These are phyloP conservation scores for Camponotus vicinus DNA, from an alignment of 1,140 invertebrate genomes.

Conservation along the genomic window DNA sequence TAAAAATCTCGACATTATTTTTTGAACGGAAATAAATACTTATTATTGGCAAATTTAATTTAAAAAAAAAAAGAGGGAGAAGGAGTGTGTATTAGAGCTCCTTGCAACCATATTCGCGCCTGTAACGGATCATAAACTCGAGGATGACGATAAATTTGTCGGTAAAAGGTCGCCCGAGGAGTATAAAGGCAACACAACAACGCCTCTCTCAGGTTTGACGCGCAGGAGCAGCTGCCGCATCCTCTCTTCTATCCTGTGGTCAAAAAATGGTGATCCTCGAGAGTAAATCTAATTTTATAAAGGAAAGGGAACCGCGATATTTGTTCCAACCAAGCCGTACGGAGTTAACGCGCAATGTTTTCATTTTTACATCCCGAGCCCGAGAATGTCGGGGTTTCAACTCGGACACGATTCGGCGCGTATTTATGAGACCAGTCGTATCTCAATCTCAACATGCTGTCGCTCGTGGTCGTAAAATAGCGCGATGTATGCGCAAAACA, in stretches of 20 bases:
- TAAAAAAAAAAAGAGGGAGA: neutral
- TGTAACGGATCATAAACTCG: conserved; percentile 62
- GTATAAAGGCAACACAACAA: conserved; percentile 64
- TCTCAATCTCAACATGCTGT: conserved; percentile 42
- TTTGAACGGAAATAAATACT: neutral
- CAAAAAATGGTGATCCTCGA: conserved; percentile 40
- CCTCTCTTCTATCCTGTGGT: conserved; percentile 45
- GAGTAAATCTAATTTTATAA: conserved; percentile 66
- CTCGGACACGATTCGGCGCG: conserved; percentile 6
- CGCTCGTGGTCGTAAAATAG: conserved; percentile 36
- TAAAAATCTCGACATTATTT: neutral
- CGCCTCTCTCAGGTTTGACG: conserved; percentile 39
- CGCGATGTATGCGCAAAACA: conserved; percentile 41
- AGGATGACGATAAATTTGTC: conserved; percentile 61
- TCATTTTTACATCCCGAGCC: conserved; percentile 3
- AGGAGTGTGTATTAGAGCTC: neutral
- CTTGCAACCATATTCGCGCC: conserved; percentile 32
- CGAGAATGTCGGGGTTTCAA: neutral
- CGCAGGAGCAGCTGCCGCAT: conserved; percentile 65
- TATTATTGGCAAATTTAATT: conserved; percentile 25
- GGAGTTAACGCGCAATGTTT: neutral
- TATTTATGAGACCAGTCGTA: conserved; percentile 55
- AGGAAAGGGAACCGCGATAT: conserved; percentile 18
- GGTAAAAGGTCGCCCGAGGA: conserved; percentile 57
- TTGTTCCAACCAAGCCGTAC: neutral